Conservation (phyloP, 2,888 invertebrate genomes). For the Rhyacophila evoluta region DNA sequence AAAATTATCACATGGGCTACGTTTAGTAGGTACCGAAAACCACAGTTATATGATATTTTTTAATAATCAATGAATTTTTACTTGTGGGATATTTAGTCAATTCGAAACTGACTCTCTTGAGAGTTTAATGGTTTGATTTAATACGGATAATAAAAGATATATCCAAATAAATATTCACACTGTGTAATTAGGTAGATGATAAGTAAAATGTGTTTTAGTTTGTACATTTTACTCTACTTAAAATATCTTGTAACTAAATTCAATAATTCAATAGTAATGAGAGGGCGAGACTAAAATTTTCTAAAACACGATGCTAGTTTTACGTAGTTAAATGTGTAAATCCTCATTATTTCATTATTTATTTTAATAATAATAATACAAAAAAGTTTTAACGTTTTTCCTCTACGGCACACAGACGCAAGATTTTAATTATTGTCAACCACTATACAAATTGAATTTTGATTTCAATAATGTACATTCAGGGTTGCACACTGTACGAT, state of each 20-base stretch:
- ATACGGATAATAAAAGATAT: too few relatives aligned
- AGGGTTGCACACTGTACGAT: constrained; percentile 25
- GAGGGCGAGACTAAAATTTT: background rate
- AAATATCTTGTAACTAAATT: background rate
- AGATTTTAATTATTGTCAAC: background rate
- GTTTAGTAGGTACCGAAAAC: too few relatives aligned
- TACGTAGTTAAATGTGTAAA: background rate
- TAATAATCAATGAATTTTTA: too few relatives aligned
- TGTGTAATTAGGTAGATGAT: too few relatives aligned
- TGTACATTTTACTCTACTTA: too few relatives aligned
- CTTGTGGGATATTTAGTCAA: too few relatives aligned
- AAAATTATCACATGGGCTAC: too few relatives aligned
- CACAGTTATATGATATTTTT: too few relatives aligned
- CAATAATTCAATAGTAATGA: background rate
- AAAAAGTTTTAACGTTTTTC: background rate
- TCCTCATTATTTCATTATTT: background rate
- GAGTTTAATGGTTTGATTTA: too few relatives aligned
- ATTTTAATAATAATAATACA: background rate
- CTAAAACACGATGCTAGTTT: background rate
- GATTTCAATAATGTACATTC: constrained; percentile 35
- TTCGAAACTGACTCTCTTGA: too few relatives aligned
- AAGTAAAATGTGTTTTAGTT: too few relatives aligned
- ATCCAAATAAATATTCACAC: too few relatives aligned
- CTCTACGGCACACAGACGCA: background rate
- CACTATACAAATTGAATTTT: constrained; percentile 41